Evolutionary conservation across 2,888 invertebrate genomes (phyloP), one percentile per base, ranked within the genome.

Genomic region (Gibbula magus): DNA sequence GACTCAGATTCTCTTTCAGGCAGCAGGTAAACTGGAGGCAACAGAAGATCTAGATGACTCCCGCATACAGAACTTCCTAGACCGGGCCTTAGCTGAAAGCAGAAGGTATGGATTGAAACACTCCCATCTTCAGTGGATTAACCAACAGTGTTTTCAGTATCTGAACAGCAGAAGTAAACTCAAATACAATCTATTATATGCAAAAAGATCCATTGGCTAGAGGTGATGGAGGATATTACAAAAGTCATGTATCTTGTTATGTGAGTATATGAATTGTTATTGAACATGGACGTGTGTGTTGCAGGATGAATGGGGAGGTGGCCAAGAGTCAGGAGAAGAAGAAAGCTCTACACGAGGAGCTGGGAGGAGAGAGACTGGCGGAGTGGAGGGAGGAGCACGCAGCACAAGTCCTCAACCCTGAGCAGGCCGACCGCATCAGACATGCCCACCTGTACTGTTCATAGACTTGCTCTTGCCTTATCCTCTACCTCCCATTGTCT

Each of bases 251-350:
- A n/a, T n/a, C n/a, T n/a, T n/a, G n/a, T n/a, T n/a, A n/a, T n/a
- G n/a, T n/a, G n/a, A n/a, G n/a, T n/a, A n/a, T n/a, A n/a, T n/a
- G 35, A 35, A 35, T 5, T 61, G n/a, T 29, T 32, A 13, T 73
- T 70, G 18, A 29, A 54, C 5, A 53, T 22, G 22, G 25, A n/a
- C n/a, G 35, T 5, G 35, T 35, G 35, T 20, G 18, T 83, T 84
- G n/a, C 82, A 91, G 91, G 81, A 91, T 91, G 91, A 90, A 87
- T 82, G 79, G 79, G 45, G 91, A 91, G 77, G 88, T 89, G 22
- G 84, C 83, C 16, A 91, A 91, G 81, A 89, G 90, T 7, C 81
- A 89, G 51, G 80, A 83, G 32, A 90, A 91, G 79, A 80, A 86
- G 29, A 86, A 86, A 18, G 84, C 83, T 45, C 81, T 91, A 5